phyloP scores from a whole-genome alignment of 2,113 vertebrate genomes.

The Pedetes capensis region DNA sequence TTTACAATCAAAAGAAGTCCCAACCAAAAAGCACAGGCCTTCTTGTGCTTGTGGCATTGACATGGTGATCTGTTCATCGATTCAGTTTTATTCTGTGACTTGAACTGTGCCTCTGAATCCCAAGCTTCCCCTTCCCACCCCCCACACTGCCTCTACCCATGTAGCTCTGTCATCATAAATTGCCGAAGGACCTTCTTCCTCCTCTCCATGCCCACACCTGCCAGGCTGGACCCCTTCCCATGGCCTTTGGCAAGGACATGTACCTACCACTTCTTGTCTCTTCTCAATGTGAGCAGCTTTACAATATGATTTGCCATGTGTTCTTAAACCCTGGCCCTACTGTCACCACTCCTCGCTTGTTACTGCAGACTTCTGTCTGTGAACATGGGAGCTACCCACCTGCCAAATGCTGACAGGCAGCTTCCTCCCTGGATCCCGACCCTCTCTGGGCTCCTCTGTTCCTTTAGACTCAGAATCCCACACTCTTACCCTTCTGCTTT shows the following conservation, averaged over 20 bases:
- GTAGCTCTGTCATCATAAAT: neutral
- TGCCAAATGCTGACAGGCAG: neutral
- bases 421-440: neutral
- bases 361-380: neutral
- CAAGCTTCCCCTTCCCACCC: neutral
- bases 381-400: neutral
- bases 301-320: neutral
- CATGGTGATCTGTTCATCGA: neutral
- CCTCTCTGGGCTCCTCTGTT: neutral
- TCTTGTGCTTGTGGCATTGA: neutral
- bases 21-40: neutral
- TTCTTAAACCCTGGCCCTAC: neutral
- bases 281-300: neutral
- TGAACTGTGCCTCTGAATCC: neutral
- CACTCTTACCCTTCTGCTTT: neutral
- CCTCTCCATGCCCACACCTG: neutral
- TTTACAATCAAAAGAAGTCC: neutral
- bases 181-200: neutral
- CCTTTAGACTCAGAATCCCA: neutral
- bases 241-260: neutral
- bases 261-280: slow-evolving; percentile 30
- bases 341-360: neutral
- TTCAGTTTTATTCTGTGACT: neutral
- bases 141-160: neutral
- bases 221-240: neutral